Base-by-base conservation (phyloP, 2,888 invertebrate genomes). In the Cinara cedri region DNA sequence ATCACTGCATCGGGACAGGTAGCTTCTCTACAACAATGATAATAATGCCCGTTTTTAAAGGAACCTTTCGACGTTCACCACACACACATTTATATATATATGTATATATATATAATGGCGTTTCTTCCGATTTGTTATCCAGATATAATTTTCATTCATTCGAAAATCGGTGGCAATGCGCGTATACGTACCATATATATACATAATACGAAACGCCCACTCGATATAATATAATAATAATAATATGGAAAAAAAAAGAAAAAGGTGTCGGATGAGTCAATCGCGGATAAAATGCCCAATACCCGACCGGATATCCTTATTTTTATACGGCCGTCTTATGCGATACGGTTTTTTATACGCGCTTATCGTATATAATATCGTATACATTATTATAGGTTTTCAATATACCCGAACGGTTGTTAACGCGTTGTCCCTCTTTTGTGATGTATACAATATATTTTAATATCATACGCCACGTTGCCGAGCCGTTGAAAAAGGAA, bases 171-270 rank as follows among this genome's bases (percentile, higher is more conserved):
- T 66, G 66, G 76, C 46, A 66, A 60, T 46, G n/a, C 60, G 60
- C 46, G n/a, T n/a, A n/a, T n/a, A n/a, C n/a, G n/a, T n/a, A n/a
- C n/a, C n/a, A n/a, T n/a, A n/a, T n/a, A n/a, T n/a, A n/a, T n/a
- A n/a, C n/a, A n/a, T n/a, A n/a, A n/a, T n/a, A n/a, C n/a, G 60
- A 72, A 76, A 75, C 76, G 76, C 76, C 76, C 76, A 66, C 76
- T 76, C n/a, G 34, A 34, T 34, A 34, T n/a, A n/a, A n/a, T n/a
- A n/a, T n/a, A n/a, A n/a, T n/a, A n/a, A n/a, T n/a, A n/a, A n/a
- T n/a, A n/a, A n/a, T n/a, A n/a, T n/a, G n/a, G n/a, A n/a, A n/a
- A n/a, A n/a, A n/a, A n/a, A n/a, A n/a, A 34, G 3, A 34, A 14
- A 55, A 55, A 76, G 66, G 76, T 76, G 44, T 26, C 65, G 26